These are phyloP conservation scores for Indicator maculatus DNA, from an alignment of 2,113 vertebrate genomes.

Conservation along the genomic window DNA sequence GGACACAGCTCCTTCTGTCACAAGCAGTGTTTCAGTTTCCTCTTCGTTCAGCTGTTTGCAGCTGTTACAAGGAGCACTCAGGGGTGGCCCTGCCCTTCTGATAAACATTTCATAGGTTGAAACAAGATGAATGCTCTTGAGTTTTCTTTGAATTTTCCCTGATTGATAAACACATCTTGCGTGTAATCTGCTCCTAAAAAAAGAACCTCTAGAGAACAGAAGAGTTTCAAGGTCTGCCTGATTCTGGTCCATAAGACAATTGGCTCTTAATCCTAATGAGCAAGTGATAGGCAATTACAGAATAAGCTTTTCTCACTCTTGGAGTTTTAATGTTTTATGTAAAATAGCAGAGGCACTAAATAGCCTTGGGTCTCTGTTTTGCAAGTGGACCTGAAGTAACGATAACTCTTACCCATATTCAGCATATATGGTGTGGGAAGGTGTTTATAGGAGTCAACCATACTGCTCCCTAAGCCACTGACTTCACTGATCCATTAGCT, in stretches of 20 bases:
- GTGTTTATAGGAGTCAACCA: not conserved
- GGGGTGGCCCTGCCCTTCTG: not conserved
- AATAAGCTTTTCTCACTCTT: not conserved
- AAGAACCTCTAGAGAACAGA: not conserved
- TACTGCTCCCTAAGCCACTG: not conserved
- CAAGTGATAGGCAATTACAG: not conserved
- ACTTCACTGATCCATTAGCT: not conserved
- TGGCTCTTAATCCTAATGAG: not conserved
- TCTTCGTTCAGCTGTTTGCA: not conserved
- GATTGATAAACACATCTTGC: not conserved
- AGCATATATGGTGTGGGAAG: not conserved
- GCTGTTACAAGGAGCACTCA: not conserved
- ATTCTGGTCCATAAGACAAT: not conserved
- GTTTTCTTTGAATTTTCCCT: not conserved
- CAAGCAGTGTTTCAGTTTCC: not conserved
- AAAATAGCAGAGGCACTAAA: not conserved
- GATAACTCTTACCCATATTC: not conserved
- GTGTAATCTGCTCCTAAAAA: not conserved
- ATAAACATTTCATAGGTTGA: not conserved
- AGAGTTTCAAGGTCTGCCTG: not conserved
- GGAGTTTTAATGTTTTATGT: not conserved
- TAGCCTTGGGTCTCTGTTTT: not conserved
- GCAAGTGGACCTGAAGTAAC: not conserved
- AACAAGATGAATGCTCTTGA: not conserved
- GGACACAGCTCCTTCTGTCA: accelerated